phyloP scores from a whole-genome alignment of 1,140 invertebrate species.

The Euura saliciscinereae region DNA sequence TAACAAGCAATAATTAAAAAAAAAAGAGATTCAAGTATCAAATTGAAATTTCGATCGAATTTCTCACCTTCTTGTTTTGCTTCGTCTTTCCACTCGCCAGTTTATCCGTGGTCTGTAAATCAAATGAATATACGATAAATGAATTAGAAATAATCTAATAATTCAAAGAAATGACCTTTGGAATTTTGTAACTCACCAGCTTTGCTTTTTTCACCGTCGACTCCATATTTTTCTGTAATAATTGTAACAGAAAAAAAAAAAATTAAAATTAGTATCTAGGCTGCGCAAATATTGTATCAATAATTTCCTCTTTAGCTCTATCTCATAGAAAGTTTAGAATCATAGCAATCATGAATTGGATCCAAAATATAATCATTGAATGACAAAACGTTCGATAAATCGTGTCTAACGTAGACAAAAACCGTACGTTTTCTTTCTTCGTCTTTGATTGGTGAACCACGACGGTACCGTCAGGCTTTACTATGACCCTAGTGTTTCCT shows the following conservation, averaged over 20 bases:
- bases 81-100: background rate
- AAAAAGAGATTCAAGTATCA: too few relatives aligned
- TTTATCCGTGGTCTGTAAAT: background rate
- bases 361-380: background rate
- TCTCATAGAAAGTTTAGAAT: background rate
- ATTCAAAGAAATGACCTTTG: too few relatives aligned
- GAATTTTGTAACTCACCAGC: background rate
- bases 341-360: slow-evolving; percentile 5
- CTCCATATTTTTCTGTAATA: background rate
- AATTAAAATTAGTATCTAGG: background rate
- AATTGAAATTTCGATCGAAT: background rate
- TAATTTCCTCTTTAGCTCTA: background rate
- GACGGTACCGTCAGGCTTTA: slow-evolving; percentile 64
- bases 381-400: background rate
- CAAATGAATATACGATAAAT: background rate
- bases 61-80: background rate
- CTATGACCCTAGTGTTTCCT: slow-evolving; percentile 51
- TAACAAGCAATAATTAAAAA: background rate
- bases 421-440: slow-evolving; percentile 14
- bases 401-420: background rate
- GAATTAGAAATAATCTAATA: background rate
- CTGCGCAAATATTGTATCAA: background rate
- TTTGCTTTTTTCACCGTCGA: background rate
- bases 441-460: slow-evolving; percentile 32
- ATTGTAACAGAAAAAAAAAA: background rate